phyloP scores from a whole-genome alignment of 2,113 vertebrate species.

The Pycnonotus jocosus region DNA sequence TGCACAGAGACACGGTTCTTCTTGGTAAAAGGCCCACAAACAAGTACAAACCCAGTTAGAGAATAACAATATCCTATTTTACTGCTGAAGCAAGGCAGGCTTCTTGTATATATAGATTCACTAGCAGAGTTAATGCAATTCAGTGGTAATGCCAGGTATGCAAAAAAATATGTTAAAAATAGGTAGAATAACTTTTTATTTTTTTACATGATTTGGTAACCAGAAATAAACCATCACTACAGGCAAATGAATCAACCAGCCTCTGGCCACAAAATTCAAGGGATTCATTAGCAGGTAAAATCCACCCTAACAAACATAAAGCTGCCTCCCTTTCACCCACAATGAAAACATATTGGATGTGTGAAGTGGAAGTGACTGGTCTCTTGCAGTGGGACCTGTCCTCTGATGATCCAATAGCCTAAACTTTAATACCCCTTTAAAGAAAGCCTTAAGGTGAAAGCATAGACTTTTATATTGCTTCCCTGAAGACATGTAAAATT shows the following conservation, averaged over 20 bases:
- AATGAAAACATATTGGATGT: background rate
- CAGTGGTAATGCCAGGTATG: background rate
- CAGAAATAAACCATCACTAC: slow-evolving; percentile 34
- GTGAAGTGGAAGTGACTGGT: background rate
- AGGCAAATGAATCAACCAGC: slow-evolving; percentile 30
- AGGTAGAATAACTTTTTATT: background rate
- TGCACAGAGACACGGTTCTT: background rate
- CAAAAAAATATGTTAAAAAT: slow-evolving; percentile 46
- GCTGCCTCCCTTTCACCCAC: background rate
- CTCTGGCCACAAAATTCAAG: slow-evolving; percentile 8
- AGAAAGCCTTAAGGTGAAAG: background rate
- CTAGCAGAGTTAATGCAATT: background rate
- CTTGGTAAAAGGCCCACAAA: background rate
- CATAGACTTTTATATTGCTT: background rate
- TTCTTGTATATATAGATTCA: background rate
- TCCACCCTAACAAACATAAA: background rate
- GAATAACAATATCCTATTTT: background rate
- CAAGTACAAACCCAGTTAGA: background rate
- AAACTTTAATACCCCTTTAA: background rate
- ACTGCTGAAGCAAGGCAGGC: background rate
- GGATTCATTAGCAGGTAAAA: background rate
- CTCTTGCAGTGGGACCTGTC: background rate
- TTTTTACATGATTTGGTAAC: background rate
- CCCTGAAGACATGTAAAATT: background rate
- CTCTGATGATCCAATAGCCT: background rate